Conservation (phyloP, 2,797 vertebrate genomes). For the Margarornis squamiger region DNA sequence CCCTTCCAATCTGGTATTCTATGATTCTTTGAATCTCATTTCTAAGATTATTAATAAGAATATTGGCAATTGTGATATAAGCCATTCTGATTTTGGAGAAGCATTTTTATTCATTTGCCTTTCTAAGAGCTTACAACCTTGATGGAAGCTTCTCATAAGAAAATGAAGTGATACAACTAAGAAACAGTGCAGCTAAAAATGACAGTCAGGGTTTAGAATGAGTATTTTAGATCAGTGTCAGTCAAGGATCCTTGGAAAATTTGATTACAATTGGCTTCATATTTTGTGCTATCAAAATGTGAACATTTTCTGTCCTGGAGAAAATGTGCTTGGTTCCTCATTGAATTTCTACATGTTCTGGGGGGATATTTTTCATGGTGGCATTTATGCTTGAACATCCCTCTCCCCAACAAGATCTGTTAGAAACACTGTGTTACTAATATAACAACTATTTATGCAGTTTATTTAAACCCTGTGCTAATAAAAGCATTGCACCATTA, state of each 20-base stretch:
- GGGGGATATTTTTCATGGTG: background rate
- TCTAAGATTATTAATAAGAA: background rate
- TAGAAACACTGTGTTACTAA: background rate
- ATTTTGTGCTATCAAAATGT: background rate
- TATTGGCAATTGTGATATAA: background rate
- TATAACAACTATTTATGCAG: background rate
- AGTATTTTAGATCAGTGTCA: background rate
- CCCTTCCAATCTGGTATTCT: background rate
- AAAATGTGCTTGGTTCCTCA: background rate
- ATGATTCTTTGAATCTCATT: background rate
- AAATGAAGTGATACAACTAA: background rate
- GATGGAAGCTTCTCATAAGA: background rate
- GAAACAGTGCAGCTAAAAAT: background rate
- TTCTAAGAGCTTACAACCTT: background rate
- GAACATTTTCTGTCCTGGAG: background rate
- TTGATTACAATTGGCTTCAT: background rate
- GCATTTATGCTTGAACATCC: background rate
- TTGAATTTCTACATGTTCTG: background rate
- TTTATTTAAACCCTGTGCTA: background rate
- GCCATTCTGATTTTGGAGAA: background rate
- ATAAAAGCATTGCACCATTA: background rate
- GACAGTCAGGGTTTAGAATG: background rate
- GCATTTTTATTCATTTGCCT: background rate
- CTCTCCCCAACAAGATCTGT: background rate
- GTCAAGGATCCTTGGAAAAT: background rate